These are phyloP conservation scores for Orthonychiurus folsomi DNA, from an alignment of 2,888 invertebrate genomes.

Conservation along the genomic window DNA sequence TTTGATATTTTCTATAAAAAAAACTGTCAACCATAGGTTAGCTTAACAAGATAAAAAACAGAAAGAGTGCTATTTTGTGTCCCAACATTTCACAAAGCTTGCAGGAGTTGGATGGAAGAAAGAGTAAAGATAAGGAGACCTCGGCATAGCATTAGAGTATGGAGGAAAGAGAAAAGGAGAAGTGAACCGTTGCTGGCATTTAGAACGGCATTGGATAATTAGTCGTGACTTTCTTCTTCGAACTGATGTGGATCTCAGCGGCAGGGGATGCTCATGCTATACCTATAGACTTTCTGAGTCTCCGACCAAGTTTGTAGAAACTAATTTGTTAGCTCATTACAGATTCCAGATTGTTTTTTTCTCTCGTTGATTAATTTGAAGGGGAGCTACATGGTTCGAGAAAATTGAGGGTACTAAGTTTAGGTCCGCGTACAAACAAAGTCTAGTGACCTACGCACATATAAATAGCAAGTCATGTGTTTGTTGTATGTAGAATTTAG, in stretches of 20 bases:
- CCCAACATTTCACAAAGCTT: too few species aligned
- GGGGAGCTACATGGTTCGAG: constrained; percentile 6
- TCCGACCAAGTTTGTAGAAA: constrained; percentile 1
- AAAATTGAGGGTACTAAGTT: background rate
- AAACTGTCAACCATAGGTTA: too few species aligned
- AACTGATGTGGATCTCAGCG: constrained; percentile 16
- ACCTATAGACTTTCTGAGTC: background rate
- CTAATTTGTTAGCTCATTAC: constrained; percentile 3
- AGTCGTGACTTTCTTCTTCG: constrained; percentile 18
- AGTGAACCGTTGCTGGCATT: constrained; percentile 11
- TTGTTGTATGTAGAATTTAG: too few species aligned
- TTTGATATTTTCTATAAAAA: too few species aligned
- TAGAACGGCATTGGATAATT: constrained; percentile 16
- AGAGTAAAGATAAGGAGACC: constrained; percentile 5
- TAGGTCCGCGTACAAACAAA: background rate
- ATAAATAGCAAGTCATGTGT: too few species aligned
- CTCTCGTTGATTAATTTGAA: constrained; percentile 14
- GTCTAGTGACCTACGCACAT: too few species aligned
- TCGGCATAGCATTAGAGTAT: background rate
- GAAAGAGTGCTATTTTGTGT: too few species aligned
- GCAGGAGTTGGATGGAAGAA: too few species aligned
- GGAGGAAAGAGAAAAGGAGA: background rate
- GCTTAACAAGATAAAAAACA: too few species aligned
- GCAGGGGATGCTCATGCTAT: background rate
- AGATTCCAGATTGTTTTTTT: constrained; percentile 7